Percentiles rank a stretch among this genome's conserved stretches.
Evolutionary conservation across 2,113 vertebrate species (phyloP).

Genomic region (Excalfactoria chinensis): DNA sequence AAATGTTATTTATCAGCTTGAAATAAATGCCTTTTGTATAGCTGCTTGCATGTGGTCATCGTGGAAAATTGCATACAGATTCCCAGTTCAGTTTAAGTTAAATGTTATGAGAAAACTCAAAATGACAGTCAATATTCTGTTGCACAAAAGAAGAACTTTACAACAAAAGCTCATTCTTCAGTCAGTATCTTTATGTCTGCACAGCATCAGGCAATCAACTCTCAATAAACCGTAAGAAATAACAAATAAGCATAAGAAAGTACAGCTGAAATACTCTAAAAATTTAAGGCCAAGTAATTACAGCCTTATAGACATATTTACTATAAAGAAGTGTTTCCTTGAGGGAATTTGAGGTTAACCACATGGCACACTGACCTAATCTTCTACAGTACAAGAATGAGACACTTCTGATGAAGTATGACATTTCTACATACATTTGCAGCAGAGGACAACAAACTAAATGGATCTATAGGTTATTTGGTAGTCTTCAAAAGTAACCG

Average conservation of each 20-base stretch:
- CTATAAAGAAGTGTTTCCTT: conserved; percentile 35
- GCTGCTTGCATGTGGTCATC: not conserved
- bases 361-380: conserved; percentile 57
- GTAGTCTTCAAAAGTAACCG: not conserved
- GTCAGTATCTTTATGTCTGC: not conserved
- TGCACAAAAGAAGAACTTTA: not conserved
- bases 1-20: not conserved
- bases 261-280: conserved; percentile 39
- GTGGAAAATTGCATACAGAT: not conserved
- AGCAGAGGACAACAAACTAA: not conserved
- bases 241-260: conserved; percentile 35
- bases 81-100: not conserved
- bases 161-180: not conserved
- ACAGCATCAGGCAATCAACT: conserved; percentile 33
- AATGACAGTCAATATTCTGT: not conserved
- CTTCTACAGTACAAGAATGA: conserved; percentile 27
- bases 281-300: conserved; percentile 51
- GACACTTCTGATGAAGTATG: not conserved
- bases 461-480: not conserved
- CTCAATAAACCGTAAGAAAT: not conserved
- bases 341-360: conserved; percentile 59
- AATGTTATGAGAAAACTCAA: not conserved
- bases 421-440: not conserved
- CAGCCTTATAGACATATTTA: conserved; percentile 14
- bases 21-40: not conserved